Base-by-base conservation (phyloP, 2,113 vertebrate genomes). In the Anser brachyrhynchus region DNA sequence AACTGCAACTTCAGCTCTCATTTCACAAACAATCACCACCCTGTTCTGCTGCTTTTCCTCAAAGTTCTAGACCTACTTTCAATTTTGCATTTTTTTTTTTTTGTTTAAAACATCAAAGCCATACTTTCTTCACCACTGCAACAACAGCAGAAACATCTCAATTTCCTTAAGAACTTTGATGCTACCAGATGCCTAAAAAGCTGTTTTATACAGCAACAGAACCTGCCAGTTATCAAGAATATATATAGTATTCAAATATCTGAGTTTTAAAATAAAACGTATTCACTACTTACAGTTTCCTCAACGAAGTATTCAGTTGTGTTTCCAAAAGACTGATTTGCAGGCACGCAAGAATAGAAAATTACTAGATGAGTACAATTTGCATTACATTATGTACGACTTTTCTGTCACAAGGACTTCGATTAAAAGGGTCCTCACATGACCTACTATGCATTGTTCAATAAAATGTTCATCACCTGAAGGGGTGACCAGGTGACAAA, bases 211-310 rank as follows among this genome's bases (percentile, higher is more conserved):
- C 6, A 67, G 55, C 35, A 66, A 41, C 3, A 66, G 71, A 58
- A 49, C n/a, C 41, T 26, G 20, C 10, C 59, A 69, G 13, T 33
- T 75, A 15, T 83, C 31, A 61, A 28, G 35, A 84, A 81, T 5
- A 44, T 0, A 31, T 1, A 71, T 3, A 46, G 11, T 4, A 67
- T 10, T 72, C 52, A 87, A 84, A 78, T 39, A 79, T 25, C 8
- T 39, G 44, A 11, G 26, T 14, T 86, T 95, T 87, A 67, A 72
- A 77, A 23, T 52, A 58, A 72, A 12, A 54, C 12, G 5, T 13
- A 52, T 78, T 86, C 44, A 28, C 29, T 92, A 97, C 97, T 97
- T 93, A 97, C 97, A 33, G 94, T 95, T 96, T 96, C 84, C 43
- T 95, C 93, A 37, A 89, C 0, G 18, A 46, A 92, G 69, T 52